These are phyloP conservation scores for Platyrinchus mystaceus DNA, from an alignment of 2,797 vertebrate species.

Conservation along the genomic window DNA sequence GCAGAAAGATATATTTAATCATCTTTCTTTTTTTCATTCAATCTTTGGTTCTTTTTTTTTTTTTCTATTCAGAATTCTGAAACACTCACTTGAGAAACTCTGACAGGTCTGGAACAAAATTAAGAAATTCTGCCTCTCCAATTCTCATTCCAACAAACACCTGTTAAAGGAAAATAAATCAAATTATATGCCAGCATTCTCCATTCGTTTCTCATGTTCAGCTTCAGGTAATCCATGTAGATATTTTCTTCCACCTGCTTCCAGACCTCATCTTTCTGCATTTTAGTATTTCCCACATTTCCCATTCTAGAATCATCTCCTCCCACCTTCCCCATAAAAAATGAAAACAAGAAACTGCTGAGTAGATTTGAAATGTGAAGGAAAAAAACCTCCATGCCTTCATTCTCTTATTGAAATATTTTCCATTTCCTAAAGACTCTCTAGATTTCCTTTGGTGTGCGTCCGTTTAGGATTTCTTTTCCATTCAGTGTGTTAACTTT, in stretches of 20 bases:
- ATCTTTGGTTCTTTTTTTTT: neutral
- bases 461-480: slow-evolving; percentile 27
- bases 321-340: neutral
- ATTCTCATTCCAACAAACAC: slow-evolving; percentile 18
- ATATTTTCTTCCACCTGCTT: slow-evolving; percentile 43
- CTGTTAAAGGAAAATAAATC: slow-evolving; percentile 49
- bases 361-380: neutral
- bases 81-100: neutral
- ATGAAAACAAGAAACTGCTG: neutral
- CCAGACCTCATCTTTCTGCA: neutral
- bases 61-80: neutral
- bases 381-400: neutral
- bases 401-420: neutral
- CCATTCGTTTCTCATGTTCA: slow-evolving; percentile 3
- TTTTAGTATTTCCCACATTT: slow-evolving; percentile 10
- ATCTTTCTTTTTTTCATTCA: neutral
- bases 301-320: neutral
- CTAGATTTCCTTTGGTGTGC: neutral
- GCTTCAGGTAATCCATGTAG: slow-evolving; percentile 41
- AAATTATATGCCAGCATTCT: neutral
- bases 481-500: slow-evolving; percentile 41
- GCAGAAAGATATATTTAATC: slow-evolving; percentile 13
- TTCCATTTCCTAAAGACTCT: neutral
- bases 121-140: neutral
- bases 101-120: slow-evolving; percentile 26